Conservation (phyloP, 2,888 invertebrate genomes). For the Drosophila limbata region DNA sequence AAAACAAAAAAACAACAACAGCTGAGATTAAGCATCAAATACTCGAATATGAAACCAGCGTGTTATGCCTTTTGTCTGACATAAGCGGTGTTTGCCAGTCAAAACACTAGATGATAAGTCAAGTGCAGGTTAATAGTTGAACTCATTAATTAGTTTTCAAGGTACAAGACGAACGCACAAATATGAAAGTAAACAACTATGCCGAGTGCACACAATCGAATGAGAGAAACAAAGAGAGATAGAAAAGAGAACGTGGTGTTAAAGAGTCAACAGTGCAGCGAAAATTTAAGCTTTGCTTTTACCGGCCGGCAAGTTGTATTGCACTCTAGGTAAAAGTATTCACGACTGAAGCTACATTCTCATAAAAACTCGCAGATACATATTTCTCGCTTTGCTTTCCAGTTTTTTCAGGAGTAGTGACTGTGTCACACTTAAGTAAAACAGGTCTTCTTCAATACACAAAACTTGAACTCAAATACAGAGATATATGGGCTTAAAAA, state of each 20-base stretch:
- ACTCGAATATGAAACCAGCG: constrained; percentile 1
- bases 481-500: constrained; percentile 20
- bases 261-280: constrained; percentile 14
- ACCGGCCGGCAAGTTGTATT: constrained; percentile 70
- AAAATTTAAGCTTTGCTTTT: constrained; percentile 41
- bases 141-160: constrained; percentile 67
- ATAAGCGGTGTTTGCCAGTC: constrained; percentile 32
- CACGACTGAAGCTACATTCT: constrained; percentile 31
- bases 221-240: neutral
- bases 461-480: constrained; percentile 10
- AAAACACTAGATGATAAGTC: constrained; percentile 45
- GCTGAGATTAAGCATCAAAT: constrained; percentile 51
- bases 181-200: constrained; percentile 46
- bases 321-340: constrained; percentile 40
- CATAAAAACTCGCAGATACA: constrained; percentile 25
- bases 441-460: constrained; percentile 56
- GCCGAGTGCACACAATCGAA: constrained; percentile 2
- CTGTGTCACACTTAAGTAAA: constrained; percentile 53
- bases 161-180: constrained; percentile 55
- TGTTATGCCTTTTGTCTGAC: constrained; percentile 10
- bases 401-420: constrained; percentile 24
- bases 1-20: constrained; percentile 48
- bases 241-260: constrained; percentile 6
- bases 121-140: constrained; percentile 70
- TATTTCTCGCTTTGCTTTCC: constrained; percentile 25